phyloP scores from a whole-genome alignment of 2,113 vertebrate genomes.

The Dipodomys spectabilis region DNA sequence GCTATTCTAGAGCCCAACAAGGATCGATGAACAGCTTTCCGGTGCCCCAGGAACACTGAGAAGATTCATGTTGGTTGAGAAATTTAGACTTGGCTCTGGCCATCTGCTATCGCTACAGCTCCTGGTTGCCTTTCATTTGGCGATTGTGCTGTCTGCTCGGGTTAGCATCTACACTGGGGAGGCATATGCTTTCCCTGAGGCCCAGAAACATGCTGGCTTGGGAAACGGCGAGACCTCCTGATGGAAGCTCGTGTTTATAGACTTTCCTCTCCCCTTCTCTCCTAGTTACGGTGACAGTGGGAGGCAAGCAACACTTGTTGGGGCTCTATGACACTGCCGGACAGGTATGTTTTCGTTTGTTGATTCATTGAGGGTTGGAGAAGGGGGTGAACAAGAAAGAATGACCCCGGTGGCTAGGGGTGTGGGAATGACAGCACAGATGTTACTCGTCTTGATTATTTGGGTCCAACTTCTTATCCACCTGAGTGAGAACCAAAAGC shows the following conservation, averaged over 20 bases:
- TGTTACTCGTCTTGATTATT: not conserved
- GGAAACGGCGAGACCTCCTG: not conserved
- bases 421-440: not conserved
- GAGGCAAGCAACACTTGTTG: constrained; percentile 92
- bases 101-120: constrained; percentile 46
- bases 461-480: not conserved
- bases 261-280: constrained; percentile 71
- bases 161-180: not conserved
- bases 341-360: constrained; percentile 87
- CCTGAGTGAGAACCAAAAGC: constrained; percentile 14
- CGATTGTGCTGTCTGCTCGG: constrained; percentile 19
- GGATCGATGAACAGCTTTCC: not conserved
- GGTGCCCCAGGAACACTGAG: not conserved
- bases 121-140: constrained; percentile 41
- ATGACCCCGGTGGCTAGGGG: not conserved
- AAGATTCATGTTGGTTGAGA: not conserved
- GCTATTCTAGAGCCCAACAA: not conserved
- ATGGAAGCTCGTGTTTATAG: constrained; percentile 1
- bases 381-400: not conserved
- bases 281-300: constrained; percentile 93
- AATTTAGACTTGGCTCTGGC: constrained; percentile 35
- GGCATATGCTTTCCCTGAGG: not conserved
- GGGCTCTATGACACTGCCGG: constrained; percentile 94
- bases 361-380: not conserved
- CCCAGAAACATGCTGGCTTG: constrained; percentile 7